phyloP scores from a whole-genome alignment of 2,113 vertebrate genomes.

The Carassius carassius region DNA sequence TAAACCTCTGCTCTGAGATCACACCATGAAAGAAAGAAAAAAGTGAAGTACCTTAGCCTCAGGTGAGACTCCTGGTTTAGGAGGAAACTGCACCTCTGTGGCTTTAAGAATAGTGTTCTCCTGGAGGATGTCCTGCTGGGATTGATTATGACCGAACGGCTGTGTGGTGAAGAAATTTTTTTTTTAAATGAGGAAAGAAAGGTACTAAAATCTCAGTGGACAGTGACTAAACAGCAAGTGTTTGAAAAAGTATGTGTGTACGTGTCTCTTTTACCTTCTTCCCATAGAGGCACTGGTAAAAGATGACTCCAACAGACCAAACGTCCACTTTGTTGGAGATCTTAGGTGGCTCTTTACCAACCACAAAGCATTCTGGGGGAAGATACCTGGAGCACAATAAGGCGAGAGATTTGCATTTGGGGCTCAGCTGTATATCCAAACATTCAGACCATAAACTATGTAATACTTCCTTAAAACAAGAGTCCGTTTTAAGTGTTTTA shows the following conservation, averaged over 20 bases:
- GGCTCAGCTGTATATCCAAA: not conserved
- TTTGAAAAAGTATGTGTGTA: no score
- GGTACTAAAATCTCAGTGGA: not conserved
- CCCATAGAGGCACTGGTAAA: slow-evolving; percentile 98
- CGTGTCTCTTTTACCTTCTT: slow-evolving; percentile 84
- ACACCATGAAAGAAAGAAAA: not conserved
- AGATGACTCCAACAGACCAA: slow-evolving; percentile 99
- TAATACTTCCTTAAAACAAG: not conserved
- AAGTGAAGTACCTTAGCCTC: slow-evolving; percentile 90
- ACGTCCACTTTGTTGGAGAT: slow-evolving; percentile 99
- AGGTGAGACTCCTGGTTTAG: slow-evolving; percentile 97
- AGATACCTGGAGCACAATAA: slow-evolving; percentile 82
- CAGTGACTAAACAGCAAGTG: not conserved
- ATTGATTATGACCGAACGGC: slow-evolving; percentile 99
- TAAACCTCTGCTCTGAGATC: not conserved
- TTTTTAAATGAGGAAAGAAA: not conserved
- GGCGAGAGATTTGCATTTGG: not conserved
- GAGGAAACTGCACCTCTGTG: slow-evolving; percentile 97
- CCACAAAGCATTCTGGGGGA: slow-evolving; percentile 98
- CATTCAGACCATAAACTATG: not conserved
- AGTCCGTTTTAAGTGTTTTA: not conserved
- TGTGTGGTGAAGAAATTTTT: slow-evolving; percentile 63
- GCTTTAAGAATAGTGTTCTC: slow-evolving; percentile 99
- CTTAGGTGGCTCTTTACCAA: slow-evolving; percentile 98
- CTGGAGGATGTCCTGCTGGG: slow-evolving; percentile 83